Evolutionary conservation across 2,888 invertebrate genomes (phyloP), one percentile per base, ranked within the genome.

Genomic region (Stegophylla sp.): DNA sequence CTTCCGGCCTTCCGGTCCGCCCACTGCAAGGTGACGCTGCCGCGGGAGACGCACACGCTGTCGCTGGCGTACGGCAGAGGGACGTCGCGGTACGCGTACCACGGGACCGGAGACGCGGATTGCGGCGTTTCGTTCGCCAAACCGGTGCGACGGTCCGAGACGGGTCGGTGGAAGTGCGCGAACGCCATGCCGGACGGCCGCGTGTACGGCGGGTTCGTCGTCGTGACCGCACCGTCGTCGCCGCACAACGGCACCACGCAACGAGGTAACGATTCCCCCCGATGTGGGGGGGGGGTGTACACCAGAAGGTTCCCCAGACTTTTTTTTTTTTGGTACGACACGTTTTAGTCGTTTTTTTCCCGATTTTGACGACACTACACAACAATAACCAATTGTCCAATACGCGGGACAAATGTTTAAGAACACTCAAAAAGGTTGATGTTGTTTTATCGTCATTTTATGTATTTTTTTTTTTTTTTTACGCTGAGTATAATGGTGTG

Each of bases 51-150:
- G 17, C 59, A 79, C 34, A 79, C 63, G 12, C 51, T 79, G 61
- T 79, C 79, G 43, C 69, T 79, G n/a, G 79, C 79, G 34, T 79
- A 79, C 51, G 79, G 79, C 26, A n/a, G 79, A 13, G 79, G 79
- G 0, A 79, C 79, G 3, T 17, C 61, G 0, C 45, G 79, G 26
- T 79, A 79, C n/a, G 71, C 79, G 15, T 79, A 79, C n/a, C 34
- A 63, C 51, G 79, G 79, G n/a, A 9, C 61, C 9, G 13, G 15
- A n/a, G 5, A n/a, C 41, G 23, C 34, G 28, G 79, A 79, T 5
- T 79, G 79, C 41, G 79, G 79, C 17, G 79, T 79, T 34, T 71
- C 79, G 48, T 79, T 79, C 48, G 34, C 71, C 13, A 79, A 79
- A 48, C 79, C 79, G 23, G 13, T 51, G n/a, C 15, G 13, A 48